phyloP scores from a whole-genome alignment of 2,113 vertebrate species.

The Gambusia holbrooki region DNA sequence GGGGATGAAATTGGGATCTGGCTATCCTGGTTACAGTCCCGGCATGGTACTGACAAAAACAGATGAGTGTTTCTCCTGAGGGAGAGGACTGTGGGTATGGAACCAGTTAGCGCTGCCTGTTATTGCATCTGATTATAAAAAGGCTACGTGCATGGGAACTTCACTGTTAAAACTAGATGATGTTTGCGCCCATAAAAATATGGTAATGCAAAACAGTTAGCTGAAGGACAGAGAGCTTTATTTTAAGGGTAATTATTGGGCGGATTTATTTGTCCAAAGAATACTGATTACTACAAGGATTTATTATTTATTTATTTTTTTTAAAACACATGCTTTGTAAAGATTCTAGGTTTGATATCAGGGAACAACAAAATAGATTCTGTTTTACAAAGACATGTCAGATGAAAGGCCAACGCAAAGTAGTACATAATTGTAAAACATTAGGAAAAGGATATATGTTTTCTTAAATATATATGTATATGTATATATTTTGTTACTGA shows the following conservation, averaged over 20 bases:
- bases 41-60: constrained; percentile 70
- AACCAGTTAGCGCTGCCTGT: constrained; percentile 74
- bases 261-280: constrained; percentile 24
- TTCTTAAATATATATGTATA: no score
- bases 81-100: constrained; percentile 68
- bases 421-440: no score
- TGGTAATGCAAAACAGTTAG: constrained; percentile 65
- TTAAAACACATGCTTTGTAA: constrained; percentile 10
- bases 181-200: constrained; percentile 69
- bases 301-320: no score
- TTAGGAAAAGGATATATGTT: no score
- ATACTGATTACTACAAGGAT: neutral
- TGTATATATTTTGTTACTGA: no score
- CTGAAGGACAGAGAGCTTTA: constrained; percentile 34
- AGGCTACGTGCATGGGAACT: constrained; percentile 65
- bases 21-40: constrained; percentile 65
- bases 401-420: neutral
- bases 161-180: constrained; percentile 65
- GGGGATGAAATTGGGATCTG: constrained; percentile 70
- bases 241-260: constrained; percentile 39
- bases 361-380: no score
- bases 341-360: constrained; percentile 4
- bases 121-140: constrained; percentile 80
- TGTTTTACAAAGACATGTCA: neutral
- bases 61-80: constrained; percentile 75